Evolutionary conservation across 2,113 vertebrate genomes (phyloP), one percentile per base, ranked within the genome.

Genomic region (Macaca mulatta): DNA sequence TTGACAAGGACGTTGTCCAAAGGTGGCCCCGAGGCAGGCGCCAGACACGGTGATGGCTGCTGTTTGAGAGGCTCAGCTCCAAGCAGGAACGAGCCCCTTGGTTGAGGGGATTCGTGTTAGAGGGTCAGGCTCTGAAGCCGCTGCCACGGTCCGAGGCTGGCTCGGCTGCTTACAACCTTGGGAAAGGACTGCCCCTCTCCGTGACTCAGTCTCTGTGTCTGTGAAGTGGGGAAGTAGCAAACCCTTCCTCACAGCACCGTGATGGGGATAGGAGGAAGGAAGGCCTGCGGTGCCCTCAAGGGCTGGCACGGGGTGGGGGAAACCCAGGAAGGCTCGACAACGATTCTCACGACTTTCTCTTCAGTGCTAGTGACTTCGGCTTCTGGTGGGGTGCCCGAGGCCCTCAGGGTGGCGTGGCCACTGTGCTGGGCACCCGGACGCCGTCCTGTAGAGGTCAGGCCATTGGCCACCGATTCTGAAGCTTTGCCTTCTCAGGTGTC

Each of bases 21-120:
- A 50, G 22, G 40, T 8, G 0, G 35, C 43, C 55, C 55, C 0
- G 38, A 14, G 20, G n/a, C 27, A 79, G 16, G 3, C 79, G 23
- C 0, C 3, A 18, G 20, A 35, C 8, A 8, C 0, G 0, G 4
- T 0, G 0, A 38, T 0, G 57, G 23, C 17, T 6, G 14, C 14
- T 2, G 2, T 30, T 45, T 2, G 3, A 6, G 3, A 50, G 25
- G 43, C 20, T 9, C 14, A 5, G 7, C 35, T 27, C 79, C 0
- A 5, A 64, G 67, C 7, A 40, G 38, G 70, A 57, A 8, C 5
- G 1, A 12, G 69, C 0, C 6, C 3, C 67, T 38, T 69, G 13
- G 25, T 30, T 17, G 50, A 3, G 16, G 22, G 40, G 2, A 23
- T 40, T n/a, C 0, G 25, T 2, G 50, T 30, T 4, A 20, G 5